Conservation (phyloP, 2,113 vertebrate species). For the Pollimyrus isidori region DNA sequence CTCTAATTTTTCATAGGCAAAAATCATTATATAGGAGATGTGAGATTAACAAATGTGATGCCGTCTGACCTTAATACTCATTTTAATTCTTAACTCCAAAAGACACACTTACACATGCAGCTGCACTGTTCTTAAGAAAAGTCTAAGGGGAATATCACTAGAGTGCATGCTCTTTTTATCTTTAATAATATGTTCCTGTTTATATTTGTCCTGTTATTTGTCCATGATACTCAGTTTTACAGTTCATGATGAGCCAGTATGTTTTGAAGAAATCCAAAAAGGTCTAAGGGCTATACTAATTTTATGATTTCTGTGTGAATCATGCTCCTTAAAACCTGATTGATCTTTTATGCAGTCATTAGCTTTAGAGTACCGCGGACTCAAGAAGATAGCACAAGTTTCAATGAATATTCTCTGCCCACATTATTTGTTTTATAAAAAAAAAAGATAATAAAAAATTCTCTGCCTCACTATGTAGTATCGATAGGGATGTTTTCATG, state of each 20-base stretch:
- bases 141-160: background rate
- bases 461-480: background rate
- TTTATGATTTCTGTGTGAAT: background rate
- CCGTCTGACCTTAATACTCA: constrained; percentile 60
- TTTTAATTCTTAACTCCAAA: constrained; percentile 45
- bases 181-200: background rate
- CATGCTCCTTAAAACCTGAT: background rate
- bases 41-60: constrained; percentile 43
- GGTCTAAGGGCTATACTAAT: background rate
- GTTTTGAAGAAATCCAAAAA: constrained; percentile 39
- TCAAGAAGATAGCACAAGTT: background rate
- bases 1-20: background rate
- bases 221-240: background rate
- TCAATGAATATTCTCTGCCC: background rate
- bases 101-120: background rate
- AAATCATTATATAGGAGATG: constrained; percentile 5
- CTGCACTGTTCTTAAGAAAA: background rate
- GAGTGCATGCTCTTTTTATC: background rate
- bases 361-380: background rate
- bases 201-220: background rate
- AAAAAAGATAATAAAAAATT: background rate
- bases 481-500: background rate
- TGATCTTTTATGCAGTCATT: background rate
- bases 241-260: constrained; percentile 30
- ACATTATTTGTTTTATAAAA: background rate